Base-by-base conservation (phyloP, 2,888 invertebrate species). In the Harpalus rubripes region DNA sequence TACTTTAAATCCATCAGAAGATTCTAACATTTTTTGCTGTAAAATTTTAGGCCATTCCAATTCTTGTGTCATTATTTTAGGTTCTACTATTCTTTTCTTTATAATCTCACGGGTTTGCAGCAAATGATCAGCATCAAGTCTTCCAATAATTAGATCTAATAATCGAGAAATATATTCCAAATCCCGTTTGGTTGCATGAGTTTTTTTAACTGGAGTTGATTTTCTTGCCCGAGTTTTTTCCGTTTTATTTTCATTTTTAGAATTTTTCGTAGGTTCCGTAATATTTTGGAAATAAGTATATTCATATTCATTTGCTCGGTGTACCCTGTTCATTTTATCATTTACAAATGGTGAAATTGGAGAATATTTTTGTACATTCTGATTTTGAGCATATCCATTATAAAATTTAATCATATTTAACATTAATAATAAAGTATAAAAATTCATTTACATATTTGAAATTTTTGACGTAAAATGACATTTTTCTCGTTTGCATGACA, bases 401-500 rank as follows among this genome's bases (percentile, higher is more conserved):
- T 18, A 74, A 74, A 74, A 74, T 74, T 74, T 74, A 63, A 18
- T 26, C 63, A 81, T 39, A 44, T 41, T 39, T 10, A 81, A 44
- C 8, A 63, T 26, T 15, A 81, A 16, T 81, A 72, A 52, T 41
- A 44, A n/a, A 15, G 56, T 58, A 56, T 16, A 68, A 81, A 81
- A 68, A 22, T 63, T 68, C 81, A 81, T 81, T 44, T 41, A 65
- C 63, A 39, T 65, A 44, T 65, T 26, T 68, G 5, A 26, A 15
- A 63, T 39, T 61, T 61, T 63, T 81, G 61, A 18, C 15, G 22
- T 81, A 59, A 78, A 58, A 61, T 80, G 80, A 22, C 80, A 80
- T 80, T 61, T 72, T 74, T 84, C 41, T 84, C 32, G 76, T 83
- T 63, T 68, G 16, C 39, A 61, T 84, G 76, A 74, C 56, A 78